These are phyloP conservation scores for Pheucticus melanocephalus DNA, from an alignment of 2,113 vertebrate genomes.

Conservation along the genomic window DNA sequence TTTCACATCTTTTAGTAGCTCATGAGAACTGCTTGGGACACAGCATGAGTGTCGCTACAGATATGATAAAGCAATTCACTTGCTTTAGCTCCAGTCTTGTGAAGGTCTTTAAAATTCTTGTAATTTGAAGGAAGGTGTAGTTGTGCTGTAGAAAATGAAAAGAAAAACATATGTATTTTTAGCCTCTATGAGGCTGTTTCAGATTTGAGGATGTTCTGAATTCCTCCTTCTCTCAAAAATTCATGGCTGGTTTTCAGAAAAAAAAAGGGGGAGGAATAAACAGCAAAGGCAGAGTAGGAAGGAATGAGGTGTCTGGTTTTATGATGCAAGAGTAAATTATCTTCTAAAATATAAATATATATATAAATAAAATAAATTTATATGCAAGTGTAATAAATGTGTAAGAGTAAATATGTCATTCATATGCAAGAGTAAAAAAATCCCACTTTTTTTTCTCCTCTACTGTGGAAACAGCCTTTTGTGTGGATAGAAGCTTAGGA, in stretches of 20 bases:
- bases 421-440: not conserved
- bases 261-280: fast-evolving
- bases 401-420: not conserved
- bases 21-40: not conserved
- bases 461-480: not conserved
- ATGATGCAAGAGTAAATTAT: not conserved
- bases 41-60: not conserved
- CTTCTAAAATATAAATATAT: not conserved
- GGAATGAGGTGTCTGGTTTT: not conserved
- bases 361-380: not conserved
- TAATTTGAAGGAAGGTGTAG: not conserved
- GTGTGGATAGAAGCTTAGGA: not conserved
- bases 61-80: not conserved
- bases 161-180: not conserved
- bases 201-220: not conserved
- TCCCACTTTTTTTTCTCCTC: not conserved
- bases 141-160: not conserved
- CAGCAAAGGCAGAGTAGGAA: not conserved
- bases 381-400: not conserved
- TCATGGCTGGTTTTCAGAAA: not conserved
- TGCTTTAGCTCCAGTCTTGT: not conserved
- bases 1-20: not conserved
- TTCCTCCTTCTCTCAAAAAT: not conserved
- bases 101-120: not conserved
- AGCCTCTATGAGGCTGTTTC: not conserved